Conservation (phyloP, 2,888 invertebrate species). For the Hecatera dysodea region DNA sequence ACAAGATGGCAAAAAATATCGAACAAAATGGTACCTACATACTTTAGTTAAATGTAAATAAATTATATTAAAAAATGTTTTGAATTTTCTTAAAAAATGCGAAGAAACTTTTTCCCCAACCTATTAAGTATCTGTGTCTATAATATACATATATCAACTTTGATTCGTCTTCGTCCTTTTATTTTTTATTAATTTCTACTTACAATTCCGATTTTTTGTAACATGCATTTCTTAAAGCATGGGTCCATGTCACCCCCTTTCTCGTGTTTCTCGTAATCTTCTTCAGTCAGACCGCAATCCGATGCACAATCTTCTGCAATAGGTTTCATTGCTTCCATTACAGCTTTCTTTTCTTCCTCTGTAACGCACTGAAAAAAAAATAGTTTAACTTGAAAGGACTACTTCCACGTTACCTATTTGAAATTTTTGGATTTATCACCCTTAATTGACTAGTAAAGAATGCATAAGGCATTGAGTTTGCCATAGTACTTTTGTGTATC, state of each 20-base stretch:
- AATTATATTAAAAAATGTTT: too few relatives aligned
- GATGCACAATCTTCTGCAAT: conserved; percentile 24
- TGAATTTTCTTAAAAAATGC: too few relatives aligned
- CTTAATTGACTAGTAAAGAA: too few relatives aligned
- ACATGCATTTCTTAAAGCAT: conserved; percentile 51
- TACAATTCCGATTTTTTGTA: conserved; percentile 48
- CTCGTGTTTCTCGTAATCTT: conserved; percentile 9
- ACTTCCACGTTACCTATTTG: neutral
- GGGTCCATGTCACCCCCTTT: conserved; percentile 15
- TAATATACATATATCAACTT: neutral
- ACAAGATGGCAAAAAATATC: too few relatives aligned
- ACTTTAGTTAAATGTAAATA: too few relatives aligned
- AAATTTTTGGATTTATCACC: too few relatives aligned
- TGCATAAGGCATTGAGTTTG: too few relatives aligned
- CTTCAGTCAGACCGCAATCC: conserved; percentile 32
- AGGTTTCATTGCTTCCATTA: conserved; percentile 13
- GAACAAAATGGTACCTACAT: too few relatives aligned
- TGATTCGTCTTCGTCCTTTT: neutral
- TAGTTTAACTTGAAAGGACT: neutral
- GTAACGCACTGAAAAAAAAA: conserved; percentile 24
- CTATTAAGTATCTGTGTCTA: neutral
- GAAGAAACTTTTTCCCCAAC: too few relatives aligned
- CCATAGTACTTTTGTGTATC: too few relatives aligned
- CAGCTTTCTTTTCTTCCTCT: conserved; percentile 26
- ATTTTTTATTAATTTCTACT: conserved; percentile 15